Base-by-base conservation (phyloP, 2,888 invertebrate species). In the Drosophila nr. fundita region DNA sequence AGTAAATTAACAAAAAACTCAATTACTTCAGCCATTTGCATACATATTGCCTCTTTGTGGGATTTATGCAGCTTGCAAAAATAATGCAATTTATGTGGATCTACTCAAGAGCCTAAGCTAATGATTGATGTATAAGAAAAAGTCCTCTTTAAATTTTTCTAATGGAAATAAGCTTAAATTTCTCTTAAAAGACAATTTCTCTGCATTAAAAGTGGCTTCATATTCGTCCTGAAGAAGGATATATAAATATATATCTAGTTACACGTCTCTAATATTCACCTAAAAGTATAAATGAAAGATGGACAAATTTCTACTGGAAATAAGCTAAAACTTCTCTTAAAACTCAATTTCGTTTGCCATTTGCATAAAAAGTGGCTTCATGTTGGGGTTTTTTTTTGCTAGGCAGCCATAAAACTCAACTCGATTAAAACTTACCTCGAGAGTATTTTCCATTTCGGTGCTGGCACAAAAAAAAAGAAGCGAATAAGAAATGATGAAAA, bases 361-460 rank as follows among this genome's bases (percentile, higher is more conserved):
- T 57, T 57, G 21, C 57, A 57, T 57, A 57, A 57, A 57, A 40
- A 30, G 57, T 30, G 21, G 18, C 27, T 24, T 24, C 11, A 34
- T 11, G 42, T 15, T 15, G 21, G n/a, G 15, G 45, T 7, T 45
- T 45, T 24, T 21, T n/a, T 21, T 8, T 4, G 1, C 34, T 61
- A 1, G 27, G 1, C 15, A 40, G 53, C 59, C 69, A 38, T 75
- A 69, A 79, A 77, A 62, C n/a, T 10, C 27, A 65, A 63, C 40
- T 69, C 65, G 55, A 45, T 77, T 69, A 66, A 63, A 77, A 79
- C 76, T 74, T 79, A 62, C 5, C 30, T 36, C 29, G 10, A 78
- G 77, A 55, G 77, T 75, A 78, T 78, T 58, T 36, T 6, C 2
- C 27, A 29, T 61, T 61, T 64, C 76, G 79, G 49, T 42, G 27